Evolutionary conservation across 2,888 invertebrate genomes (phyloP).

Genomic region (Pachliopta kotzebuea): DNA sequence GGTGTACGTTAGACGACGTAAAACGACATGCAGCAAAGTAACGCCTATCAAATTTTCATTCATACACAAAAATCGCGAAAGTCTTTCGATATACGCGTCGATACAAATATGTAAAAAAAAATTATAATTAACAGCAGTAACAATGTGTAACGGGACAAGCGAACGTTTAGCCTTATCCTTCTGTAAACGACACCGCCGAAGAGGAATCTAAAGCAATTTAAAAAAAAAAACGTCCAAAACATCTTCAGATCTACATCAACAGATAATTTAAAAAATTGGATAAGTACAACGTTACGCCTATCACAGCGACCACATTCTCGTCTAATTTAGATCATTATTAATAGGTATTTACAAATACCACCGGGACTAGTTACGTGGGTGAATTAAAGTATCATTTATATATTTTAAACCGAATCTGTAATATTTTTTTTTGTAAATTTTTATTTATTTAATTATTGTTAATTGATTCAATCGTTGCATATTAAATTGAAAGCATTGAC

Average conservation of each 20-base stretch:
- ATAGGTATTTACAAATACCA: constrained; percentile 5
- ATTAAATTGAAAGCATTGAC: constrained; percentile 23
- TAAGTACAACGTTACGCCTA: constrained; percentile 28
- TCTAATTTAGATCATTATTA: constrained; percentile 12
- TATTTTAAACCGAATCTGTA: constrained; percentile 7
- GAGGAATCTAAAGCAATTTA: constrained; percentile 3
- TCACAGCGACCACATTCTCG: constrained; percentile 17
- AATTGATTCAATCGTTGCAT: constrained; percentile 12
- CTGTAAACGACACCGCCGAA: neutral
- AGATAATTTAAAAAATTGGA: constrained; percentile 16
- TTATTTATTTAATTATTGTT: constrained; percentile 3
- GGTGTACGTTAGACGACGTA: constrained; percentile 20
- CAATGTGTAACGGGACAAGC: neutral
- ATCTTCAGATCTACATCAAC: constrained; percentile 22
- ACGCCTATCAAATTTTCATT: constrained; percentile 1
- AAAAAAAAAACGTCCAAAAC: neutral
- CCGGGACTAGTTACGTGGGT: constrained; percentile 22
- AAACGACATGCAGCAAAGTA: constrained; percentile 17
- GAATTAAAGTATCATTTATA: constrained; percentile 7
- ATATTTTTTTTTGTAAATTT: constrained; percentile 5
- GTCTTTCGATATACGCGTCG: too few relatives aligned
- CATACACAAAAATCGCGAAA: constrained; percentile 1
- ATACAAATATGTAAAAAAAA: too few relatives aligned
- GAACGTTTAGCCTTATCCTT: constrained; percentile 10
- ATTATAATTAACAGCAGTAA: too few relatives aligned